Evolutionary conservation across 2,888 invertebrate species (phyloP).

Genomic region (Melinaea marsaeus): DNA sequence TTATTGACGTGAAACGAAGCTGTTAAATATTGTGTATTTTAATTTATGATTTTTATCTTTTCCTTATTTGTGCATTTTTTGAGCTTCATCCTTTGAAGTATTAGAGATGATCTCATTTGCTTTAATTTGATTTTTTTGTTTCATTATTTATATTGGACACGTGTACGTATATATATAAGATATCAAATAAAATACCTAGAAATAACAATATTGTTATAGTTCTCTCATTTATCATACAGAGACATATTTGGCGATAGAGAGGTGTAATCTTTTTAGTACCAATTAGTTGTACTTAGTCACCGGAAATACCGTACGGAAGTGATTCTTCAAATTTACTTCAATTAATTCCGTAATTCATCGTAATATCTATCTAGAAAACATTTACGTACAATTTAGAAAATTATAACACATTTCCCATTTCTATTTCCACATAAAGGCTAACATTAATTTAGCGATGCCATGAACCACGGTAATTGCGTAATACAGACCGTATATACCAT

Average conservation of each 20-base stretch:
- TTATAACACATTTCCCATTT: slow-evolving; percentile 8
- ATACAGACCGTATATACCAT: slow-evolving; percentile 55
- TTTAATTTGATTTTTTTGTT: too few relatives aligned
- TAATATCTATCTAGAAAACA: slow-evolving; percentile 5
- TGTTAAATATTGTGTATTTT: slow-evolving; percentile 24
- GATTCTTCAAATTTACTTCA: slow-evolving; percentile 1
- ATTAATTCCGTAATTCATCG: neutral
- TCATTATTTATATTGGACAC: too few relatives aligned
- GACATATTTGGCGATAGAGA: too few relatives aligned
- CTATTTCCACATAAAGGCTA: slow-evolving; percentile 15
- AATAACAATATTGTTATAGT: too few relatives aligned
- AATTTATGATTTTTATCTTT: neutral
- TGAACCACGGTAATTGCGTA: slow-evolving; percentile 50
- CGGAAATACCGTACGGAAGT: neutral
- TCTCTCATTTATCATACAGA: too few relatives aligned
- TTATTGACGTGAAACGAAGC: slow-evolving; percentile 26
- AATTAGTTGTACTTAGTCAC: neutral
- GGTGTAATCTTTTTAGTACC: too few relatives aligned
- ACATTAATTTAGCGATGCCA: slow-evolving; percentile 21
- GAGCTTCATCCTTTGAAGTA: too few relatives aligned
- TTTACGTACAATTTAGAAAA: slow-evolving; percentile 7
- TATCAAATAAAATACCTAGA: too few relatives aligned
- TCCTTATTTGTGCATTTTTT: too few relatives aligned
- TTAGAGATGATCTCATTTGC: too few relatives aligned
- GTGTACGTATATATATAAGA: too few relatives aligned